A percentile compares a stretch with the other conserved stretches of the same genome.
Conservation (phyloP, 35 echinoderm and acorn worm species). For the Diadema setosum region DNA sequence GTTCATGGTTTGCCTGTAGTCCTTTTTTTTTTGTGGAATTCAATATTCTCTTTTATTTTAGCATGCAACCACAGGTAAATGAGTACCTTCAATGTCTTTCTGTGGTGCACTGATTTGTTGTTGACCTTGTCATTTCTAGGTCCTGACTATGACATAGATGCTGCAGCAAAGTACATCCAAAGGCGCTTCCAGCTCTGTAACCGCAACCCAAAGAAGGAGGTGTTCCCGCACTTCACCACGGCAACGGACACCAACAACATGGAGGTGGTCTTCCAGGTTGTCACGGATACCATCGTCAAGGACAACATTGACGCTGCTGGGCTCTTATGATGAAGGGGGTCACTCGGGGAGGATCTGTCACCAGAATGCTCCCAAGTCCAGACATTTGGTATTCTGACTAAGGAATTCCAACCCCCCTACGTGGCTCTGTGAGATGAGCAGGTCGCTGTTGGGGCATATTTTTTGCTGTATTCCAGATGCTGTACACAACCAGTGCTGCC, state of each 20-base stretch:
- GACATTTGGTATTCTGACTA: too few relatives aligned
- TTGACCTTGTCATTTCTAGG: conserved; percentile 23
- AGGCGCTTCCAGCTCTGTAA: conserved; percentile 56
- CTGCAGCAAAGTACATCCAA: conserved; percentile 72
- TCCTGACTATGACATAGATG: conserved; percentile 89
- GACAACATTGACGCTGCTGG: conserved; percentile 67
- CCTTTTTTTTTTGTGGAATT: too few relatives aligned
- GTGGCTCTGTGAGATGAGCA: too few relatives aligned
- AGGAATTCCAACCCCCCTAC: too few relatives aligned
- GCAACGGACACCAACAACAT: conserved; percentile 95
- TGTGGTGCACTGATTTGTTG: too few relatives aligned
- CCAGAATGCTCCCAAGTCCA: too few relatives aligned
- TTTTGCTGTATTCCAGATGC: too few relatives aligned
- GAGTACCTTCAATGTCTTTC: too few relatives aligned
- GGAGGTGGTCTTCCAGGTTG: conserved; percentile 93
- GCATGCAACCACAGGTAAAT: not conserved
- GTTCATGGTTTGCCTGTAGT: too few relatives aligned
- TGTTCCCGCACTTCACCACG: conserved; percentile 98
- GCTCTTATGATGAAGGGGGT: conserved; percentile 26
- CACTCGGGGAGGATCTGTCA: too few relatives aligned
- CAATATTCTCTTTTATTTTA: not conserved
- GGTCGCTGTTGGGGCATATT: too few relatives aligned
- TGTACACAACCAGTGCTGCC: too few relatives aligned
- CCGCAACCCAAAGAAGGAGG: conserved; percentile 46
- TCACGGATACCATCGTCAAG: conserved; percentile 76